Base-by-base conservation (phyloP, 2,113 vertebrate genomes). In the Piprites chloris region DNA sequence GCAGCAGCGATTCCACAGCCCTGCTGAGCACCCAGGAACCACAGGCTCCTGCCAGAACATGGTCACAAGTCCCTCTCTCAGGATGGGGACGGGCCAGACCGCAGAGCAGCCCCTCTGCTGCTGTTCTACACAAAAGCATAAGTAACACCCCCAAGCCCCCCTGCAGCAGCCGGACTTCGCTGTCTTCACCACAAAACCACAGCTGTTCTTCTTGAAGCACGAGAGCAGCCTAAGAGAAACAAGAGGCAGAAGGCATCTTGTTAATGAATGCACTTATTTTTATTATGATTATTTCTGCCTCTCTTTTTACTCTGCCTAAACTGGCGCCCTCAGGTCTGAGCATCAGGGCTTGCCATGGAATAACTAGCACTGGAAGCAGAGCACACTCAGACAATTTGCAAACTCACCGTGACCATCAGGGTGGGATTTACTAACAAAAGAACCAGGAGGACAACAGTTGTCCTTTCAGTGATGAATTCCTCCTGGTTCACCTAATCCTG, bases 1-100 rank as follows among this genome's bases (percentile, higher is more conserved):
- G 63, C 59, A 65, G 28, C 22, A 56, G 39, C 1, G 2, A 11
- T 2, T 5, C 1, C 2, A 7, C 39, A 68, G 68, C 46, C 42
- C 44, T 37, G 58, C 53, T 0, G 8, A 47, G 28, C 16, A n/a
- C 53, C 28, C 5, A 24, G 50, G 4, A 44, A 35, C 44, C 53
- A 8, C 9, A 2, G 27, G 11, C 16, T 23, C 4, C 53, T 33
- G 27, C 28, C 26, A 33, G 14, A 27, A 6, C 0, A 0, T 10
- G 39, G 12, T 18, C 28, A 20, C 0, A 0, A 21, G 37, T 18
- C 17, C 20, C 30, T 55, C 10, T 61, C 39, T 12, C 53, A 28
- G 49, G 5, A 5, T n/a, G 71, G 27, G 35, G n/a, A 44, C 12
- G 69, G 56, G 9, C n/a, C 80, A 89, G 32, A 58, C 4, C 2